phyloP scores from a whole-genome alignment of 2,888 invertebrate species.

The Torymus texanus region DNA sequence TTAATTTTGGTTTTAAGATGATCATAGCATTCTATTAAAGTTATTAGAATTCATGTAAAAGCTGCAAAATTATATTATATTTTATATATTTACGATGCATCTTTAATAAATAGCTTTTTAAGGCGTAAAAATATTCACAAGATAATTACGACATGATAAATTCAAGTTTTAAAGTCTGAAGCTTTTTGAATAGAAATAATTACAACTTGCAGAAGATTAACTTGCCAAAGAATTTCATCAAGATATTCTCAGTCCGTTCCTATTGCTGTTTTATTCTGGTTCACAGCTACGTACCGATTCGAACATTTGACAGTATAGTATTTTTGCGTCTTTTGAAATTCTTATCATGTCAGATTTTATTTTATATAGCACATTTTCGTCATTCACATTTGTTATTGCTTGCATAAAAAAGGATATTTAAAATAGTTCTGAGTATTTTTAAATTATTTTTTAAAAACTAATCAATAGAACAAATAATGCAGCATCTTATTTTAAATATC shows the following conservation, averaged over 20 bases:
- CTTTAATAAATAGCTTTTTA: slow-evolving; percentile 27
- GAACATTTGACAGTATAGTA: slow-evolving; percentile 24
- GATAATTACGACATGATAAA: slow-evolving; percentile 21
- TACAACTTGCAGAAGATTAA: background rate
- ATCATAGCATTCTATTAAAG: slow-evolving; percentile 34
- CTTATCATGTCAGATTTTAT: background rate
- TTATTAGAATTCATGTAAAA: slow-evolving; percentile 37
- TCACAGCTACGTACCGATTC: slow-evolving; percentile 15
- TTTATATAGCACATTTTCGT: background rate
- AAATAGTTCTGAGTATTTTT: too few relatives aligned
- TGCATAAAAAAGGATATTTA: too few relatives aligned
- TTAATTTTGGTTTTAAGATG: slow-evolving; percentile 52
- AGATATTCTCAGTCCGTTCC: slow-evolving; percentile 53
- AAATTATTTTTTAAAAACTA: too few relatives aligned
- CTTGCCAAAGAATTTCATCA: slow-evolving; percentile 18
- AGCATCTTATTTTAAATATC: too few relatives aligned
- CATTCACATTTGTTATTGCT: background rate
- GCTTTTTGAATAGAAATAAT: slow-evolving; percentile 5
- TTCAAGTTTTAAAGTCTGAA: slow-evolving; percentile 22
- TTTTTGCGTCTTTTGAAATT: background rate
- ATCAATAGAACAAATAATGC: too few relatives aligned
- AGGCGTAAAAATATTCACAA: slow-evolving; percentile 40
- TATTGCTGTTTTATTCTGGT: slow-evolving; percentile 35
- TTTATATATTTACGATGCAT: slow-evolving; percentile 22
- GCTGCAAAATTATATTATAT: slow-evolving; percentile 46